Conservation (phyloP, 1,140 invertebrate genomes). For the Zaprionus nigranus region DNA sequence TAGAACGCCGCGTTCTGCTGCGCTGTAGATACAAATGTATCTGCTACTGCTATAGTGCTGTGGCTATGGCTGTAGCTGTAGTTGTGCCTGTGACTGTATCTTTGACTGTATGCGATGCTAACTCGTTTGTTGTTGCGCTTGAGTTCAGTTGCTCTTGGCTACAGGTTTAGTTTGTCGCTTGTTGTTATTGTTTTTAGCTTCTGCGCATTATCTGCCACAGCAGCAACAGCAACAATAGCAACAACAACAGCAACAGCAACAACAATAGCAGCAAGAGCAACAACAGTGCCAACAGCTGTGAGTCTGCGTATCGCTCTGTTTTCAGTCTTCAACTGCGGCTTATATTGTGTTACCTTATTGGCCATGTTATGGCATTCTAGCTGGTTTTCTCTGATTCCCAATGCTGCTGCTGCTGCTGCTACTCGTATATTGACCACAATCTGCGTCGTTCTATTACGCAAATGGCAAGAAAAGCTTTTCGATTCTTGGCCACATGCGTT, state of each 20-base stretch:
- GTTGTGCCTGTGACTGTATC: constrained; percentile 16
- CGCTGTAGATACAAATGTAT: constrained; percentile 15
- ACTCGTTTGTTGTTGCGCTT: constrained; percentile 44
- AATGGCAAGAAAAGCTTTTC: constrained; percentile 41
- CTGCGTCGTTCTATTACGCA: constrained; percentile 62
- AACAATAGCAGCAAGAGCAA: constrained; percentile 19
- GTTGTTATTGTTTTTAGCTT: constrained; percentile 48
- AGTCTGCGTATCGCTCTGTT: constrained; percentile 46
- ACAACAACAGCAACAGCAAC: constrained; percentile 32
- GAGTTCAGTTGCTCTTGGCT: constrained; percentile 59
- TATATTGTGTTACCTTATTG: constrained; percentile 70
- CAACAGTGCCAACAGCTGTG: constrained; percentile 43
- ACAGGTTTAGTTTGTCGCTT: constrained; percentile 58
- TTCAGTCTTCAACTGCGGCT: constrained; percentile 36
- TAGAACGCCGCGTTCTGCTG: constrained; percentile 39
- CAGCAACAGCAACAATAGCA: constrained; percentile 1
- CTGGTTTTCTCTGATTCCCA: constrained; percentile 52
- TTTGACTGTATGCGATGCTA: background rate
- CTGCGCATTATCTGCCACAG: constrained; percentile 68
- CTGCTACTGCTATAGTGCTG: background rate
- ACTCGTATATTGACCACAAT: constrained; percentile 68
- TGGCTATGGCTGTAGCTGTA: constrained; percentile 4
- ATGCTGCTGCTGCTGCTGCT: background rate
- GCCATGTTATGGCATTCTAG: constrained; percentile 66
- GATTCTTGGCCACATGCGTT: constrained; percentile 30